Evolutionary conservation across 1,140 invertebrate species (phyloP).

Genomic region (Drosophila bifasciata): DNA sequence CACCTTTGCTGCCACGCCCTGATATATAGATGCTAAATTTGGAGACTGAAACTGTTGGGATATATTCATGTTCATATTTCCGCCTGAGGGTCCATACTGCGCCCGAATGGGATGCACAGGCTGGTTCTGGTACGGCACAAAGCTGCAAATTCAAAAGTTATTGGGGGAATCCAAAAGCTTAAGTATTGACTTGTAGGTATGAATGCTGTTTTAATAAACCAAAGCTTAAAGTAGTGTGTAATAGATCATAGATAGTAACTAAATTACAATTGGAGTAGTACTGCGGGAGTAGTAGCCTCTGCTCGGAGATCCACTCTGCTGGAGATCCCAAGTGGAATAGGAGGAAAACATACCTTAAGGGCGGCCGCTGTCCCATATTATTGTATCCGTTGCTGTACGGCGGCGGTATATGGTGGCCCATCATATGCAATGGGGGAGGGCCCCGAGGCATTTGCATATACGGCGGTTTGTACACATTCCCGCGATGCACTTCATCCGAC

Average conservation of each 20-base stretch:
- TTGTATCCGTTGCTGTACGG: conserved; percentile 67
- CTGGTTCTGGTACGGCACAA: conserved; percentile 62
- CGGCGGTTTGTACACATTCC: conserved; percentile 48
- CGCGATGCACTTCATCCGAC: conserved; percentile 58
- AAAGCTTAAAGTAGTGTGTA: conserved; percentile 15
- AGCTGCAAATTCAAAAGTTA: conserved; percentile 43
- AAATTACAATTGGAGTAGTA: too few relatives aligned
- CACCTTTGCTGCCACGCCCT: conserved; percentile 80
- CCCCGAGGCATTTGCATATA: conserved; percentile 61
- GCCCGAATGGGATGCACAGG: conserved; percentile 63
- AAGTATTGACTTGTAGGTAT: conserved; percentile 22
- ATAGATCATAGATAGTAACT: too few relatives aligned
- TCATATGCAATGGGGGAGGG: conserved; percentile 56
- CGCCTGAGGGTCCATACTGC: conserved; percentile 54
- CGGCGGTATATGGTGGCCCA: conserved; percentile 50
- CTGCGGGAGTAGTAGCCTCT: too few relatives aligned
- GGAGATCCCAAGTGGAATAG: conserved; percentile 16
- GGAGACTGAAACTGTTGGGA: conserved; percentile 66
- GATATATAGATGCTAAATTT: conserved; percentile 79
- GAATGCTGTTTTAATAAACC: conserved; percentile 44
- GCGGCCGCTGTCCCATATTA: conserved; percentile 63
- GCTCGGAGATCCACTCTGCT: conserved; percentile 5
- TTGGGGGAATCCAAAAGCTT: conserved; percentile 34
- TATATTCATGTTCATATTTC: conserved; percentile 64
- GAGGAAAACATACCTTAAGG: conserved; percentile 55